Conservation (phyloP, 1,140 invertebrate genomes). For the fruit fly (Drosophila melanogaster) region DNA sequence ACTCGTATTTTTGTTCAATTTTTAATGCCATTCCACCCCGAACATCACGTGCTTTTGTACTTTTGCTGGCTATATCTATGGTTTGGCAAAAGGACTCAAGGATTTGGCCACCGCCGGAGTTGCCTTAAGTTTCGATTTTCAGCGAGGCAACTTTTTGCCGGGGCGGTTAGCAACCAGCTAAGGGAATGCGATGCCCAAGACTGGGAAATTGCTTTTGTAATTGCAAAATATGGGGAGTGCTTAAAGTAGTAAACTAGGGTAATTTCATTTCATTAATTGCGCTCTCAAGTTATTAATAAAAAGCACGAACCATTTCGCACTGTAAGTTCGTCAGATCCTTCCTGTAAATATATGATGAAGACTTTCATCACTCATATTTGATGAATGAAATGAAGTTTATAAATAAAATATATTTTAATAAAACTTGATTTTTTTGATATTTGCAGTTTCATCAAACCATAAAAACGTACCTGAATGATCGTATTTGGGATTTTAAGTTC, state of each 20-base stretch:
- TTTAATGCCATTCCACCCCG: slow-evolving; percentile 45
- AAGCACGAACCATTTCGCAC: background rate
- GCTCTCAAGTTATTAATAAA: background rate
- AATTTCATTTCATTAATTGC: background rate
- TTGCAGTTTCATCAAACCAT: slow-evolving; percentile 94
- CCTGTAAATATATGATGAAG: too few species aligned
- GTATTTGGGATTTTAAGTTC: slow-evolving; percentile 94
- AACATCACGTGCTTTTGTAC: slow-evolving; percentile 56
- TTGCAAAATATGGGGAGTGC: slow-evolving; percentile 10
- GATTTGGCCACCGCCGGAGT: slow-evolving; percentile 64
- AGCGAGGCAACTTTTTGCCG: slow-evolving; percentile 35
- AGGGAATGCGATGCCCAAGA: slow-evolving; percentile 23
- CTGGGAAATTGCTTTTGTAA: slow-evolving; percentile 19
- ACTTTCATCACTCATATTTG: background rate
- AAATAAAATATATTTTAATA: background rate
- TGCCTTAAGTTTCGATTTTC: slow-evolving; percentile 69
- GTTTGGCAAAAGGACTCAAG: slow-evolving; percentile 59
- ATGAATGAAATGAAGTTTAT: too few species aligned
- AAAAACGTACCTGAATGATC: slow-evolving; percentile 93
- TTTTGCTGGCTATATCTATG: slow-evolving; percentile 26
- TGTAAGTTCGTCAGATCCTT: background rate
- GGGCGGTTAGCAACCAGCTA: slow-evolving; percentile 49
- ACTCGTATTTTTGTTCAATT: slow-evolving; percentile 67
- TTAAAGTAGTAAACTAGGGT: background rate
- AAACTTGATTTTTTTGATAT: slow-evolving; percentile 20